These are phyloP conservation scores for Pelobates fuscus DNA, from an alignment of 2,113 vertebrate species.

Conservation along the genomic window DNA sequence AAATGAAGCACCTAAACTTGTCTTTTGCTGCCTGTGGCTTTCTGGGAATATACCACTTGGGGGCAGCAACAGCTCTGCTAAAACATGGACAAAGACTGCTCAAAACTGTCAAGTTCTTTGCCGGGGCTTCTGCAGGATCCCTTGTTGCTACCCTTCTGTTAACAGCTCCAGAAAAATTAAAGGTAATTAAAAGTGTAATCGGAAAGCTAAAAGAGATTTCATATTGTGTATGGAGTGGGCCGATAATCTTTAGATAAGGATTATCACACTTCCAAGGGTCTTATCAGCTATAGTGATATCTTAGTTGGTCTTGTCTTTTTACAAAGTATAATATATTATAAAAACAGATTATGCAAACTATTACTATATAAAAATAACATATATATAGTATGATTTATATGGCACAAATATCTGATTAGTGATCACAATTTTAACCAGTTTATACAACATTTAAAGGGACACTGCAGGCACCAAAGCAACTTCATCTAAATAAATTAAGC, in stretches of 20 bases:
- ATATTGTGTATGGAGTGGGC: not conserved
- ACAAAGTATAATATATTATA: no score
- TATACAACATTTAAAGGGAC: no score
- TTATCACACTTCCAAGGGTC: not conserved
- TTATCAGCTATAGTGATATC: not conserved
- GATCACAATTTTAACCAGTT: no score
- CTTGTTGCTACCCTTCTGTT: conserved; percentile 81
- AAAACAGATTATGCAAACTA: no score
- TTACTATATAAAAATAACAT: no score
- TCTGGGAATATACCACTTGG: conserved; percentile 90
- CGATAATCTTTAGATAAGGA: not conserved
- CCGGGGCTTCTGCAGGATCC: conserved; percentile 87
- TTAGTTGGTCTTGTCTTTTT: no score
- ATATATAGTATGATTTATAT: no score
- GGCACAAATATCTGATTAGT: no score
- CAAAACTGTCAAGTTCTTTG: conserved; percentile 73
- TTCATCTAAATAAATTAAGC: no score
- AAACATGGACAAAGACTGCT: conserved; percentile 78
- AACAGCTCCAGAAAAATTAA: conserved; percentile 83
- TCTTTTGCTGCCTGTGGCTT: conserved; percentile 90
- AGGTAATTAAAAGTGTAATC: conserved; percentile 71
- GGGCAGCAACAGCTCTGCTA: conserved; percentile 76
- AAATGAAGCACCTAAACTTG: conserved; percentile 77
- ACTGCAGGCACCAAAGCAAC: no score
- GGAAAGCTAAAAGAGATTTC: not conserved